phyloP scores from a whole-genome alignment of 2,888 invertebrate genomes.

The Coenonympha glycerion region DNA sequence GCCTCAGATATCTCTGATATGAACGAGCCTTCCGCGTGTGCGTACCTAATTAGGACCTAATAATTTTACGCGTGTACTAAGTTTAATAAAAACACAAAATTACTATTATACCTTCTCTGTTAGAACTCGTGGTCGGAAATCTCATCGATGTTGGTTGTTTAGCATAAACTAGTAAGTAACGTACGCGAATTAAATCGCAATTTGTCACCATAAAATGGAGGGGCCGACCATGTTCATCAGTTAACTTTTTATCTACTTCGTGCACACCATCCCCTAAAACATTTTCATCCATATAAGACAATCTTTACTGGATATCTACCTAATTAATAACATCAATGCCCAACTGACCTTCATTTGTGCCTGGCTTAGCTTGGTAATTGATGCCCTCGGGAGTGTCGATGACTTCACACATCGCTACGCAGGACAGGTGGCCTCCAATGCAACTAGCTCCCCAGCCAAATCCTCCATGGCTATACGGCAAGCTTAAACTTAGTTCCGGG shows the following conservation, averaged over 20 bases:
- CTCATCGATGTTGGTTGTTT: slow-evolving; percentile 63
- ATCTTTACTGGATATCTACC: background rate
- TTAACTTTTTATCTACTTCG: slow-evolving; percentile 46
- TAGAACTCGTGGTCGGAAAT: slow-evolving; percentile 47
- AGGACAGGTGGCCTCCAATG: slow-evolving; percentile 84
- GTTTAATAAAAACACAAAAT: background rate
- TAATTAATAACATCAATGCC: background rate
- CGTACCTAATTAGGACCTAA: too few species aligned
- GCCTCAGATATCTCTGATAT: too few species aligned
- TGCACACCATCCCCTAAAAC: slow-evolving; percentile 47
- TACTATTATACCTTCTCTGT: slow-evolving; percentile 52
- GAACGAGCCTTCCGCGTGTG: too few species aligned
- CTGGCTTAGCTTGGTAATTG: slow-evolving; percentile 64
- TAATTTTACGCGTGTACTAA: background rate
- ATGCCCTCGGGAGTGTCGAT: slow-evolving; percentile 81
- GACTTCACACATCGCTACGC: slow-evolving; percentile 87
- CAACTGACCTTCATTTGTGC: slow-evolving; percentile 52
- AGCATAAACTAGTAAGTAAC: slow-evolving; percentile 84
- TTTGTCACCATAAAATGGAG: slow-evolving; percentile 85
- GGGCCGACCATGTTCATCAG: slow-evolving; percentile 69
- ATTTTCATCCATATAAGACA: background rate
- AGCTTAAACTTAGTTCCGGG: slow-evolving; percentile 81
- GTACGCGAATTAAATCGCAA: slow-evolving; percentile 83
- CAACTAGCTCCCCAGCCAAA: slow-evolving; percentile 85
- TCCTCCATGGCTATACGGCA: slow-evolving; percentile 83